Conservation (phyloP, 2,113 vertebrate genomes). For the Macheiramphus alcinus region DNA sequence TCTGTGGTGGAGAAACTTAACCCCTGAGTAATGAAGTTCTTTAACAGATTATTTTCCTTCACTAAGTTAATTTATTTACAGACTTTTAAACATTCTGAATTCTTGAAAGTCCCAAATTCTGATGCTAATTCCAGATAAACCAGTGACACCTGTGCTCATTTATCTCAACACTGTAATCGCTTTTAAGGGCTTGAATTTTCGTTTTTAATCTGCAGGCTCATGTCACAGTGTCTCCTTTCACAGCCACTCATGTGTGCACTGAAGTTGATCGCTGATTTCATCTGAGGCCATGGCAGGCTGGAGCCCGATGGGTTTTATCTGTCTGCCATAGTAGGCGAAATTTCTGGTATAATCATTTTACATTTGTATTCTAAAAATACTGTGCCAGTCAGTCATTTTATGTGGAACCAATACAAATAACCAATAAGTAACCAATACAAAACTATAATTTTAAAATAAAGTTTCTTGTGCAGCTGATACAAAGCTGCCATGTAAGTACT, state of each 20-base stretch:
- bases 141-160: neutral
- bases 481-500: neutral
- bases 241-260: neutral
- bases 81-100: neutral
- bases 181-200: slow-evolving; percentile 11
- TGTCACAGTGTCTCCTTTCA: neutral
- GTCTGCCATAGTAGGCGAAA: neutral
- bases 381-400: neutral
- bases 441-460: neutral
- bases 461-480: neutral
- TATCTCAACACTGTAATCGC: neutral
- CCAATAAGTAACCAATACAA: neutral
- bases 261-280: neutral
- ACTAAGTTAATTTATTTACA: neutral
- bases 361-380: neutral
- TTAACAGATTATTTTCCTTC: neutral
- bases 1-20: neutral
- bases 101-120: neutral
- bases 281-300: neutral
- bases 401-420: neutral
- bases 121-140: neutral
- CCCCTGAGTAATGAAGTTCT: neutral
- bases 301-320: neutral
- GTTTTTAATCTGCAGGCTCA: neutral
- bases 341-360: neutral